Conservation (phyloP, 2,888 invertebrate species). For the Diadegma fenestrale region DNA sequence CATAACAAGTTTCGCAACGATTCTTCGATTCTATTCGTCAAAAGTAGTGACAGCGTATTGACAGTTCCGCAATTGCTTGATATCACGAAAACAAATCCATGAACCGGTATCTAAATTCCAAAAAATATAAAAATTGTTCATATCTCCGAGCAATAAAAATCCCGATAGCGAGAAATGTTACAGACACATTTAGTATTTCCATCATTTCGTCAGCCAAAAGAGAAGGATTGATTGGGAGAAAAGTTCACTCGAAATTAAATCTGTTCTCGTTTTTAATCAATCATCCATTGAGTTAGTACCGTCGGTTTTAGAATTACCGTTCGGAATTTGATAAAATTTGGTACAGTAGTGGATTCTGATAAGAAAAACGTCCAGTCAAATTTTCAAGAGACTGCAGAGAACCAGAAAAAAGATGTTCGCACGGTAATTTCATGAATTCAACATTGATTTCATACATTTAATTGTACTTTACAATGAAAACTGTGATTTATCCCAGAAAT, state of each 20-base stretch:
- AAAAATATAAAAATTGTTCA: neutral
- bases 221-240: neutral
- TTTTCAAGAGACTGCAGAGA: too few species aligned
- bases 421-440: too few species aligned
- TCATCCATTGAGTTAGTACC: too few species aligned
- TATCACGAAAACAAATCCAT: neutral
- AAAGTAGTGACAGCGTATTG: neutral
- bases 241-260: neutral
- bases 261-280: neutral
- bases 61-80: neutral
- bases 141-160: neutral
- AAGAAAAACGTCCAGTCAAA: too few species aligned
- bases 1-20: constrained; percentile 10
- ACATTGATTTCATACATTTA: too few species aligned
- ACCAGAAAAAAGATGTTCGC: too few species aligned
- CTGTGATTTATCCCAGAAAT: too few species aligned
- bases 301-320: too few species aligned
- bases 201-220: neutral
- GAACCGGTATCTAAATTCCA: neutral
- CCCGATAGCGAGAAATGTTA: neutral
- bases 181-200: neutral
- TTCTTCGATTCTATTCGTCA: neutral
- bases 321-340: too few species aligned
- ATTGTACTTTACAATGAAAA: too few species aligned
- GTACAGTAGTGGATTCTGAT: too few species aligned